Conservation (phyloP, 2,113 vertebrate species). For the Geococcyx californianus region DNA sequence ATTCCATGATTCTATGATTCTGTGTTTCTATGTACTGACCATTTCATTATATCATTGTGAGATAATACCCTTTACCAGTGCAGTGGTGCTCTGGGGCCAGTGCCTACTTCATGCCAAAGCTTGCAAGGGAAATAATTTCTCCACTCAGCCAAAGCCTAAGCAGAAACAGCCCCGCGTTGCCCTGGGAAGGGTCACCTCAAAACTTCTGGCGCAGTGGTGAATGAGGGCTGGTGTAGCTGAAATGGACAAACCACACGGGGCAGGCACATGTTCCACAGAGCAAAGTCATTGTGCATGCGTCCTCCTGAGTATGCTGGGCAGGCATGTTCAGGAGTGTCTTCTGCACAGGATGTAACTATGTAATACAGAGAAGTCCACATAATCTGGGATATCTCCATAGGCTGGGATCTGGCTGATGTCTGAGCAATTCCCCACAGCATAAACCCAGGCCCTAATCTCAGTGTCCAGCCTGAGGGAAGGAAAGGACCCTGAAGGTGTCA, state of each 20-base stretch:
- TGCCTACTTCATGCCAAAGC: background rate
- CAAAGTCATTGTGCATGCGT: rapidly evolving
- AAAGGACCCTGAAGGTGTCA: background rate
- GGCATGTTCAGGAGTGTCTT: no score
- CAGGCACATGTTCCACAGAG: rapidly evolving
- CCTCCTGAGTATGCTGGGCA: background rate
- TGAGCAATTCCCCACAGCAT: background rate
- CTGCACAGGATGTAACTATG: no score
- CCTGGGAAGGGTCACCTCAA: background rate
- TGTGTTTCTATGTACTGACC: rapidly evolving
- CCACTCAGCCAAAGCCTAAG: background rate
- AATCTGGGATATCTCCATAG: background rate
- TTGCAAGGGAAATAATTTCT: background rate
- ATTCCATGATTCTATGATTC: no score
- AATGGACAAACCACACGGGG: background rate
- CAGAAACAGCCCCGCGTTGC: background rate
- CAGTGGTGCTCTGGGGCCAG: background rate
- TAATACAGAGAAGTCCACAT: rapidly evolving
- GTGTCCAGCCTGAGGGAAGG: background rate
- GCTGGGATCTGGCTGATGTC: background rate
- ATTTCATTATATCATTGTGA: background rate
- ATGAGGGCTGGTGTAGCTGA: no score
- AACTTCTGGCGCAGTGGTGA: background rate
- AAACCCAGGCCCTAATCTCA: background rate
- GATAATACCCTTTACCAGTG: background rate